Evolutionary conservation across 2,113 vertebrate species (phyloP), one percentile per base, ranked within the genome.

Genomic region (Thamnaconus septentrionalis): DNA sequence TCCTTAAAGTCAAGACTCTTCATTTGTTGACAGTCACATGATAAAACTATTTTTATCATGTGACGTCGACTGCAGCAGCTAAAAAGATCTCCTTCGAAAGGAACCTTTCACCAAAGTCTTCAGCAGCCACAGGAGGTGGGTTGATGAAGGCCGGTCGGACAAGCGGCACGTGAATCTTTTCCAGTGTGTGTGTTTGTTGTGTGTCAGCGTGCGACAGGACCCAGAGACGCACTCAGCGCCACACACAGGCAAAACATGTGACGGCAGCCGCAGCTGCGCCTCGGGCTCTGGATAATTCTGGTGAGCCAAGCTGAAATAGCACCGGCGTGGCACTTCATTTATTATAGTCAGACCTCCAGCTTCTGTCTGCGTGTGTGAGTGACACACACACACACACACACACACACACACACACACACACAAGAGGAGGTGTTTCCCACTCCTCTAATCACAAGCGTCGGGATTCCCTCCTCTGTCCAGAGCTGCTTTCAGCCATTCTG

Each of bases 281-380:
- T 82, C 60, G 69, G 73, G 61, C 10, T 8, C 53, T 49, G 70
- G 80, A 78, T 90, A 86, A 80, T 87, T 91, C 73, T 75, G 87
- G 66, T 69, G 70, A 66, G 69, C 75, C 76, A 69, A 86, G 78
- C 81, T 87, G 79, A 86, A 90, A 88, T 57, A 86, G 86, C 85
- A 72, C 53, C n/a, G 53, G 71, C 10, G 56, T 73, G 82, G 78
- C 83, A 87, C 57, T 71, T 80, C 79, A 87, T 90, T 89, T 85
- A 83, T 90, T 90, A 87, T 47, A 64, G 53, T 71, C 77, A 61
- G 49, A 66, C 68, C 73, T 75, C 49, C 52, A 50, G 56, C 73
- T 67, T 68, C 61, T 78, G 63, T 60, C 55, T 61, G 54, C 65
- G 49, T 68, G 65, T 12, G 31, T n/a, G 64, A n/a, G 69, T 71